Conservation (phyloP, 1,140 invertebrate species). For the Gyrodactylus salaris region DNA sequence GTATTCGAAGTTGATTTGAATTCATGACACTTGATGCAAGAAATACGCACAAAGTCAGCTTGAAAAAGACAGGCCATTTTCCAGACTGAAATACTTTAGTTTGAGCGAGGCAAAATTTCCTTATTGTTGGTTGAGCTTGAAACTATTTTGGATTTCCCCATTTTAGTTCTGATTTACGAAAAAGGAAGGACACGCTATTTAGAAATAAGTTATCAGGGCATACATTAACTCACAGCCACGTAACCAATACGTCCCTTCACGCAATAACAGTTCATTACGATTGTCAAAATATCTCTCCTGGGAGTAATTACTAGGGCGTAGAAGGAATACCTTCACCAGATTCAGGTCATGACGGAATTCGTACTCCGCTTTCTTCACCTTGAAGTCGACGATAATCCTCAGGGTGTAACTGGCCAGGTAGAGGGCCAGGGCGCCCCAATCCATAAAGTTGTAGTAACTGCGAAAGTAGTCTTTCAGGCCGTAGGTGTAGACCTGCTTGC, state of each 20-base stretch:
- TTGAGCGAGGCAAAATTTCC: too few relatives aligned
- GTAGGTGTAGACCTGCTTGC: conserved; percentile 19
- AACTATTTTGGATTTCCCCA: too few relatives aligned
- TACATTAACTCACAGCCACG: not conserved
- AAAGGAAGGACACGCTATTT: too few relatives aligned
- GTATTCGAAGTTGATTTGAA: too few relatives aligned
- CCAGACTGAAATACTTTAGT: too few relatives aligned
- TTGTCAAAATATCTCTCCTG: not conserved
- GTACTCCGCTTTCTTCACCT: conserved; percentile 10
- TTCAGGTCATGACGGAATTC: not conserved
- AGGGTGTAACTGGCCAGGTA: conserved; percentile 19
- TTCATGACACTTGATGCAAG: too few relatives aligned
- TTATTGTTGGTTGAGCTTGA: too few relatives aligned
- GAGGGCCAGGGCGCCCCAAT: conserved; percentile 17
- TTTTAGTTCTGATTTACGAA: too few relatives aligned
- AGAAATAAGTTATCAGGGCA: too few relatives aligned
- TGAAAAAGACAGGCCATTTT: too few relatives aligned
- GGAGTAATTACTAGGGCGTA: not conserved
- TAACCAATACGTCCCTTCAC: conserved; percentile 2
- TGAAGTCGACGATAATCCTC: conserved; percentile 13
- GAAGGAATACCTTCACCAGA: not conserved
- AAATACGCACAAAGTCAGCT: too few relatives aligned
- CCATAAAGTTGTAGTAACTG: conserved; percentile 19
- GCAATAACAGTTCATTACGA: not conserved
- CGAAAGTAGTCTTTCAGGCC: conserved; percentile 17